phyloP scores from a whole-genome alignment of 2,888 invertebrate species.

The Nineta flava region DNA sequence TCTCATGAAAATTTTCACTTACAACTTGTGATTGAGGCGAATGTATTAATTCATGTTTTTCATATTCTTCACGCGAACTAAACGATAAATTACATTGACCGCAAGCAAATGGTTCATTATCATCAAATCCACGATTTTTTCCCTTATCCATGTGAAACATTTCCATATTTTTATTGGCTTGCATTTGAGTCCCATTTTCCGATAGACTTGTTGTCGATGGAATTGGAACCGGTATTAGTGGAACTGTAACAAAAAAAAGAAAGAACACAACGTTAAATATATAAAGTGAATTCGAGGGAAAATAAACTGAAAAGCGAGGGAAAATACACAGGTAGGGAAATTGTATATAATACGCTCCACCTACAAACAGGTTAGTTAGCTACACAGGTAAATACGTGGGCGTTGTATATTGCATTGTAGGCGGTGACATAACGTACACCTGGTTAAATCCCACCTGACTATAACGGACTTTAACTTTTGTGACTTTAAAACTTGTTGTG shows the following conservation, averaged over 20 bases:
- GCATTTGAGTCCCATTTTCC: no score
- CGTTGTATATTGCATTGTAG: not conserved
- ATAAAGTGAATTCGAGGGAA: no score
- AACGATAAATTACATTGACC: constrained; percentile 80
- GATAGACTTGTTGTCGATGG: no score
- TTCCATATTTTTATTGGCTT: no score
- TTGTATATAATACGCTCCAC: not conserved
- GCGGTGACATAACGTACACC: not conserved
- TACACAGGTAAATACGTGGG: not conserved
- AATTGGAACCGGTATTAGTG: no score
- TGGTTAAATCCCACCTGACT: not conserved
- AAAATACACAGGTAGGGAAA: not conserved
- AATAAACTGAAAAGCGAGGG: not conserved
- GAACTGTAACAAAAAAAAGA: no score
- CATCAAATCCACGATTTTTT: no score
- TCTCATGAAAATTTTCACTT: constrained; percentile 18
- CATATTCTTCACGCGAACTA: constrained; percentile 68
- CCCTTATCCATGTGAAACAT: no score
- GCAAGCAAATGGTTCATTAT: constrained; percentile 43
- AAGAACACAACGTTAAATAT: no score
- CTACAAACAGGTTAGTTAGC: not conserved
- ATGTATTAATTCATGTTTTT: constrained; percentile 83
- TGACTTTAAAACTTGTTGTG: not conserved
- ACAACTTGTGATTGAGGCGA: constrained; percentile 54
- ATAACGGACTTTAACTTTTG: not conserved